Percentiles rank a stretch among this genome's conserved stretches.
Evolutionary conservation across 2,113 vertebrate species (phyloP).

Genomic region (Excalfactoria chinensis): DNA sequence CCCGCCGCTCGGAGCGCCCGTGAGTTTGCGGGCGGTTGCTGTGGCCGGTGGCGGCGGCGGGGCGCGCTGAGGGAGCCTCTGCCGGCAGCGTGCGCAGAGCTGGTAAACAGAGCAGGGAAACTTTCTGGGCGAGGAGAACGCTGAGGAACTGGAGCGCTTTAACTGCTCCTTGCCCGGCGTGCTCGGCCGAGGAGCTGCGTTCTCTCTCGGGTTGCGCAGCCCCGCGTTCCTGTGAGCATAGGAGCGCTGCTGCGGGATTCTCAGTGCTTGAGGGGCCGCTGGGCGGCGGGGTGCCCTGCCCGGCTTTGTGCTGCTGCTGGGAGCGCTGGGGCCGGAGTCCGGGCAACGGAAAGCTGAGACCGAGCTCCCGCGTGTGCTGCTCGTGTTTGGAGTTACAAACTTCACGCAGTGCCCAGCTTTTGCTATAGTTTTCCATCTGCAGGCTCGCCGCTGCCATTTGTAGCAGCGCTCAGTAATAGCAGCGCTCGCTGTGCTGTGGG

Average conservation of each 20-base stretch:
- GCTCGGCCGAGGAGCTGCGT: background rate
- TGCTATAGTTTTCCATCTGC: background rate
- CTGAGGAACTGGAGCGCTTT: background rate
- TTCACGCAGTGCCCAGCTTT: background rate
- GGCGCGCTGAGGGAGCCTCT: no score
- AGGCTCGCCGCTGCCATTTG: fast-evolving
- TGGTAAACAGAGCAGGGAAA: background rate
- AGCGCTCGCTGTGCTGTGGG: background rate
- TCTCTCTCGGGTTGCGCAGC: background rate
- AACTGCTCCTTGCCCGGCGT: background rate
- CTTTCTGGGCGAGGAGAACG: background rate
- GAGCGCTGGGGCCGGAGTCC: no score
- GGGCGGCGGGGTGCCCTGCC: background rate
- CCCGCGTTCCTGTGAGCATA: background rate
- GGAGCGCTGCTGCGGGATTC: background rate
- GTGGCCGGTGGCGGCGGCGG: no score
- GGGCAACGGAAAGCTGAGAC: background rate
- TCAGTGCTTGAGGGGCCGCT: background rate
- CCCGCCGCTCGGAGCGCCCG: no score
- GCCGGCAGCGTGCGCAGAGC: no score
- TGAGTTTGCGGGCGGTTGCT: no score
- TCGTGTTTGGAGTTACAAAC: background rate
- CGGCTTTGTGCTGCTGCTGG: no score
- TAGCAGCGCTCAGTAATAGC: background rate
- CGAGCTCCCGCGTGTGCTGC: background rate